These are phyloP conservation scores for Neolamprologus brichardi DNA, from an alignment of 2,113 vertebrate species.

Conservation along the genomic window DNA sequence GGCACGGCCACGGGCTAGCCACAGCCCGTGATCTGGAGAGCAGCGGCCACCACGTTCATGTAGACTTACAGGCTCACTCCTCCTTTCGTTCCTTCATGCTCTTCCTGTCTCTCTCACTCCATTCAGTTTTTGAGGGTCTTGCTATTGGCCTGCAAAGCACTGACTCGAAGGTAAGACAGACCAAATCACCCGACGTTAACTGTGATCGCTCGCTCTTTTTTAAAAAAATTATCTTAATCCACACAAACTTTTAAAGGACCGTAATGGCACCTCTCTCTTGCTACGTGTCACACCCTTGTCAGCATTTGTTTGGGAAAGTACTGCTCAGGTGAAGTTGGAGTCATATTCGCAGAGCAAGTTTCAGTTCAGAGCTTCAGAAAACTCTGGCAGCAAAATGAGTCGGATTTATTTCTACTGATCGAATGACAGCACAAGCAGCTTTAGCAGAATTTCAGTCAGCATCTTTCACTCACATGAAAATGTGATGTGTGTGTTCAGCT, in stretches of 20 bases:
- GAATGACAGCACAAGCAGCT: not conserved
- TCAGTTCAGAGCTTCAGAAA: not conserved
- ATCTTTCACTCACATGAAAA: not conserved
- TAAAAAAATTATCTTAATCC: fast-evolving
- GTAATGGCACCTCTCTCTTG: not conserved
- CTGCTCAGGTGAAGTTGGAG: not conserved
- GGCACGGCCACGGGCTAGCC: not conserved
- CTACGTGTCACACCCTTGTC: not conserved
- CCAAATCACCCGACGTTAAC: not conserved
- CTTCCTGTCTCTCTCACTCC: conserved; percentile 84
- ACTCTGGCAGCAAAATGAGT: not conserved
- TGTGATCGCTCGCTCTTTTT: not conserved
- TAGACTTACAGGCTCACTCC: conserved; percentile 72
- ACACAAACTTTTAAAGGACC: not conserved
- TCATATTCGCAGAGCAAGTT: not conserved
- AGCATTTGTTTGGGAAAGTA: not conserved
- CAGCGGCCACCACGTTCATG: conserved; percentile 69
- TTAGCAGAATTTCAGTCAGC: not conserved
- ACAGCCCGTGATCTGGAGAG: conserved; percentile 44
- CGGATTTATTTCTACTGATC: not conserved
- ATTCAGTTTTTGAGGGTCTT: conserved; percentile 85
- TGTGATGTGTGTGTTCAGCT: not conserved
- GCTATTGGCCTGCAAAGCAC: conserved; percentile 83
- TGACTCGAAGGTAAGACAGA: conserved; percentile 60
- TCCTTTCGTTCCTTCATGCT: conserved; percentile 83